Evolutionary conservation across 2,888 invertebrate genomes (phyloP).

Genomic region (Dryobotodes eremita): DNA sequence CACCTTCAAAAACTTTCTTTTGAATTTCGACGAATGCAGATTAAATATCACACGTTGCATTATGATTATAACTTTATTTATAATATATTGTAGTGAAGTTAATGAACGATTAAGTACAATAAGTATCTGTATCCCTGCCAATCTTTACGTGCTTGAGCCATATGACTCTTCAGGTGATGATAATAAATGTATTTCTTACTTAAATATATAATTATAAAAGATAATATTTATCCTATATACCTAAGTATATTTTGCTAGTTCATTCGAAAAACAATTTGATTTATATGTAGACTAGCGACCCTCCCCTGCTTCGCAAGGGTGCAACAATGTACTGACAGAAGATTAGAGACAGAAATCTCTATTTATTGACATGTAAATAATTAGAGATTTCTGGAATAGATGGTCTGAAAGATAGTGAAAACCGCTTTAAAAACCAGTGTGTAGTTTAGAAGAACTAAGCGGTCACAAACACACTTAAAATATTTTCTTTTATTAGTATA

Average conservation of each 20-base stretch:
- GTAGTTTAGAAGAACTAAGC: not conserved
- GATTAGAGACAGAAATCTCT: not conserved
- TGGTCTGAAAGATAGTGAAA: not conserved
- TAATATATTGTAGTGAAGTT: not conserved
- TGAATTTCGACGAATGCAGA: conserved; percentile 20
- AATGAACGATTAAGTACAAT: not conserved
- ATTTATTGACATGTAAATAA: not conserved
- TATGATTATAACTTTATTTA: not conserved
- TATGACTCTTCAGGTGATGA: not conserved
- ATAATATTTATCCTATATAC: not conserved
- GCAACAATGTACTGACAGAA: not conserved
- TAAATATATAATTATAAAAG: not conserved
- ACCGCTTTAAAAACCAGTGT: not conserved
- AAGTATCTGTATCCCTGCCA: not conserved
- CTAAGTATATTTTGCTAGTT: not conserved
- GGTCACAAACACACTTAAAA: not conserved
- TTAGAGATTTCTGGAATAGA: not conserved
- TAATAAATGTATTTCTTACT: conserved; percentile 1
- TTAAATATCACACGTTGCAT: conserved; percentile 22
- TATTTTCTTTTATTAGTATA: not conserved
- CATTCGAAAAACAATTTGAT: not conserved
- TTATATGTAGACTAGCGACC: not conserved
- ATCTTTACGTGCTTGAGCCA: not conserved
- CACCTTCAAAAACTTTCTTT: conserved; percentile 67
- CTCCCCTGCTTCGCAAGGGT: not conserved